phyloP scores from a whole-genome alignment of 2,113 vertebrate genomes.

The Erythrocercus mccallii region DNA sequence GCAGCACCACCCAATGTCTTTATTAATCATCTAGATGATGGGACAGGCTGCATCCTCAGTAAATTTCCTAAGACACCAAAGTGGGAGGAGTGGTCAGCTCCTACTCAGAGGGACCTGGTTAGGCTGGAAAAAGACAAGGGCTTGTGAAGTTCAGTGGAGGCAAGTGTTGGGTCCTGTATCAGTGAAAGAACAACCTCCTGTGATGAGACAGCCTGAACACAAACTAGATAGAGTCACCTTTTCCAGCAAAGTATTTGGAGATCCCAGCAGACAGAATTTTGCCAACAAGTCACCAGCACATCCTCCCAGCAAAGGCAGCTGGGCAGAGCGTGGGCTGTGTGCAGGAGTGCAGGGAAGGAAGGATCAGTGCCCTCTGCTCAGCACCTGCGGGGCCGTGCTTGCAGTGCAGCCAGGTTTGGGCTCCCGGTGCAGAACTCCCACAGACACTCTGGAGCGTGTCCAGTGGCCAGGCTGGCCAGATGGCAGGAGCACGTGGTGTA shows the following conservation, averaged over 20 bases:
- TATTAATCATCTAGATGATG: not conserved
- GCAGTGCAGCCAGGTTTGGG: not conserved
- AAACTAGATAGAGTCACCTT: not conserved
- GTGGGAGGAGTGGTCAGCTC: not conserved
- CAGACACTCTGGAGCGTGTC: not conserved
- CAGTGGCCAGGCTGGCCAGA: not conserved
- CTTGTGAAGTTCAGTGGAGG: not conserved
- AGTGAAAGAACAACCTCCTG: rapidly evolving
- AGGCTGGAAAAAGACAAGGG: not conserved
- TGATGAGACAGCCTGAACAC: not conserved
- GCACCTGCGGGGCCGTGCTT: rapidly evolving
- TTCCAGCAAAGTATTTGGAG: not conserved
- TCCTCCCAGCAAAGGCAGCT: rapidly evolving
- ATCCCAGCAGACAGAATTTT: not conserved
- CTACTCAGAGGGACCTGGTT: not conserved
- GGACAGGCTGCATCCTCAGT: not conserved
- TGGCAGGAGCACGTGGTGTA: not conserved
- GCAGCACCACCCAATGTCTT: rapidly evolving
- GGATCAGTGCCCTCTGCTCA: not conserved
- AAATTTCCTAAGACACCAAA: not conserved
- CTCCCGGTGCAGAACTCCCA: not conserved
- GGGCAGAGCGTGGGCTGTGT: not conserved
- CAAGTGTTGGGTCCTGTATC: not conserved
- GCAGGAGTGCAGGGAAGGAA: not conserved
- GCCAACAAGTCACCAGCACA: rapidly evolving